Conservation (phyloP, 2,797 vertebrate species). For the Fratercula arctica region DNA sequence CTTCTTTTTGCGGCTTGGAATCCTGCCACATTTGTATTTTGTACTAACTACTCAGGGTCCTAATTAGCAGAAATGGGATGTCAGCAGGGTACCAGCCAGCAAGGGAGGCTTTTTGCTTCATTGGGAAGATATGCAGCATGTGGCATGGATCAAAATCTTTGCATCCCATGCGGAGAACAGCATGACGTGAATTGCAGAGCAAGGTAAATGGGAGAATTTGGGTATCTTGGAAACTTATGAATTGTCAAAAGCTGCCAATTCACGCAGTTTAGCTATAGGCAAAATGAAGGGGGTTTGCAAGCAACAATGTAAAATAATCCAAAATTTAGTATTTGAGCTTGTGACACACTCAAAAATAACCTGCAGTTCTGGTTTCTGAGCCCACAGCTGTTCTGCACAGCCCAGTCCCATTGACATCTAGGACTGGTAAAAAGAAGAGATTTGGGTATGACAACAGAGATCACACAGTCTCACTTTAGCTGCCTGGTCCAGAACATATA, state of each 20-base stretch:
- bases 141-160: conserved; percentile 56
- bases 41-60: conserved; percentile 52
- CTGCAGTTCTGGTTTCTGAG: not conserved
- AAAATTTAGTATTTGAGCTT: not conserved
- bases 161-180: conserved; percentile 63
- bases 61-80: conserved; percentile 68
- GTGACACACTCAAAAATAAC: not conserved
- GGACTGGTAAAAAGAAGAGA: not conserved
- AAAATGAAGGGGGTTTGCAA: not conserved
- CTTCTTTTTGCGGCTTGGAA: conserved; percentile 30
- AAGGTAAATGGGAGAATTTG: conserved; percentile 45
- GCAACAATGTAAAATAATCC: not conserved
- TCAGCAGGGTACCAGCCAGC: conserved; percentile 62
- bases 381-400: not conserved
- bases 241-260: not conserved
- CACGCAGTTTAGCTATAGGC: not conserved
- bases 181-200: conserved; percentile 53
- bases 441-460: not conserved
- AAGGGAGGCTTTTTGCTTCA: conserved; percentile 48
- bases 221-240: conserved; percentile 25
- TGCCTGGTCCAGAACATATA: not conserved
- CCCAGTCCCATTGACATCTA: not conserved
- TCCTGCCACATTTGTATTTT: conserved; percentile 44
- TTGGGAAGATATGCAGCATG: conserved; percentile 61
- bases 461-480: not conserved